A percentile compares a stretch with the other conserved stretches of the same genome.
Conservation (phyloP, 2,888 invertebrate genomes). For the Melanargia galathea region DNA sequence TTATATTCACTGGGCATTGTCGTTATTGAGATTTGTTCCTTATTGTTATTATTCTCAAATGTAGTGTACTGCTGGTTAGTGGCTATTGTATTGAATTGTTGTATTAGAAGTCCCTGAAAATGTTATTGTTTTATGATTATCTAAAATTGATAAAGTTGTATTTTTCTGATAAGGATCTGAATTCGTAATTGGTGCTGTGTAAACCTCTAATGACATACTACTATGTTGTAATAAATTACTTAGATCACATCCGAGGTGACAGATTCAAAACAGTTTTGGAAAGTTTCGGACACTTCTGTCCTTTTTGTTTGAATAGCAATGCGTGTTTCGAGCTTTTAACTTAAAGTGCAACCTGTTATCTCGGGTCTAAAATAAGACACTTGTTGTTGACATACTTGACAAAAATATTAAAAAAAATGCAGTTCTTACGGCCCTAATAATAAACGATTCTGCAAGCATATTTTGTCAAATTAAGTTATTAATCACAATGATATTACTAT, state of each 20-base stretch:
- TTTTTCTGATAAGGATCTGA: not conserved
- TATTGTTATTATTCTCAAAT: slow-evolving; percentile 60
- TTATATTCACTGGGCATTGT: slow-evolving; percentile 58
- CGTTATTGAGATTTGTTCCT: slow-evolving; percentile 57
- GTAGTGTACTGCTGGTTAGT: slow-evolving; percentile 69
- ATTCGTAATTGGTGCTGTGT: not conserved
- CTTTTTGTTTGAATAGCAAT: not conserved
- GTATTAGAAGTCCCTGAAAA: slow-evolving; percentile 78
- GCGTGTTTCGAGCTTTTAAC: not conserved
- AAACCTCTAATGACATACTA: too few relatives aligned
- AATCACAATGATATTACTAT: slow-evolving; percentile 6
- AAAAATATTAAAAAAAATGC: not conserved
- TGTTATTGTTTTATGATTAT: slow-evolving; percentile 20
- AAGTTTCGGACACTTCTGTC: not conserved
- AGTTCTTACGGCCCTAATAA: not conserved
- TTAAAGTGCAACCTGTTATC: not conserved
- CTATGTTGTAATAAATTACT: not conserved
- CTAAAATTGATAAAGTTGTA: slow-evolving; percentile 14
- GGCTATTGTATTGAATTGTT: slow-evolving; percentile 74
- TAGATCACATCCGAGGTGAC: not conserved
- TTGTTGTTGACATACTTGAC: not conserved
- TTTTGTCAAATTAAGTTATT: too few relatives aligned
- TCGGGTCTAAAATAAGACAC: not conserved
- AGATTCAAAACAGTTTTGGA: not conserved
- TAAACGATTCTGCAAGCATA: not conserved